phyloP scores from a whole-genome alignment of 2,113 vertebrate genomes.

The Gopherus evgoodei region DNA sequence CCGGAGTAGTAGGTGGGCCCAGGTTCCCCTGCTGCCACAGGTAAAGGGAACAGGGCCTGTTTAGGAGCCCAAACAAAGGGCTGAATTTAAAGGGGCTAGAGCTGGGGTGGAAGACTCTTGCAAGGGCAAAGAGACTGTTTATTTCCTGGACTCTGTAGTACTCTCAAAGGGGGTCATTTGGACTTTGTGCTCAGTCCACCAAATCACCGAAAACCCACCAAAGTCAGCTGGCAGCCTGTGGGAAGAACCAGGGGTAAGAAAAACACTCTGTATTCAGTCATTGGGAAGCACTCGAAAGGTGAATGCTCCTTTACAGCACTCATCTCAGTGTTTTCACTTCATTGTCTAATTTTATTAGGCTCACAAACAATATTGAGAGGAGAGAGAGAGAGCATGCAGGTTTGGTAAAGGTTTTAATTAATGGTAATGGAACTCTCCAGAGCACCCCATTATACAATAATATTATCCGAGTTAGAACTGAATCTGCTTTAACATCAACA shows the following conservation, averaged over 20 bases:
- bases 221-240: neutral
- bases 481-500: conserved; percentile 13
- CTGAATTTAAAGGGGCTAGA: neutral
- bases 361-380: neutral
- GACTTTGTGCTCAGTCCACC: neutral
- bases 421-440: neutral
- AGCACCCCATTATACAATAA: neutral
- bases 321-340: neutral
- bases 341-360: neutral
- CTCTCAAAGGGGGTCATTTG: neutral
- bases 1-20: neutral
- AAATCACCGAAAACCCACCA: neutral
- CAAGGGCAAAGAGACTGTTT: neutral
- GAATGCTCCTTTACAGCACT: neutral
- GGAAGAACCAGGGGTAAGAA: neutral
- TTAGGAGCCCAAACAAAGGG: neutral
- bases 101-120: neutral
- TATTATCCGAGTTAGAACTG: conserved; percentile 1
- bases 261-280: neutral
- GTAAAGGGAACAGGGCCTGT: neutral
- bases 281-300: neutral
- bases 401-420: conserved; percentile 15
- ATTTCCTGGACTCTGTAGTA: neutral
- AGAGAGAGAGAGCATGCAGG: too few relatives aligned
- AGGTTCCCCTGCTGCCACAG: neutral